phyloP scores from a whole-genome alignment of 2,113 vertebrate species.

The Brienomyrus longianalis region DNA sequence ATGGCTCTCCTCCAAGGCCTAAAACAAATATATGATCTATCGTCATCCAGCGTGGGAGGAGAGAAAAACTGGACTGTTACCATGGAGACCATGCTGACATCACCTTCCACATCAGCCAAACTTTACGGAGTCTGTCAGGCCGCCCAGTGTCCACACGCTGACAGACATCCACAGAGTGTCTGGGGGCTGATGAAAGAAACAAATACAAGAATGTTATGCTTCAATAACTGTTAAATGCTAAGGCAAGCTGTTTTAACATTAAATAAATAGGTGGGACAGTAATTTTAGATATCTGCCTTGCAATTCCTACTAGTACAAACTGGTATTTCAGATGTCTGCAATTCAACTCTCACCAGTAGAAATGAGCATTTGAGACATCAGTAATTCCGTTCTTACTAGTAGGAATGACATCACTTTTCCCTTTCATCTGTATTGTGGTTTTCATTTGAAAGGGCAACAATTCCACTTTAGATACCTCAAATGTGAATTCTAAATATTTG shows the following conservation, averaged over 20 bases:
- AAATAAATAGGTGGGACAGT: not conserved
- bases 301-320: not conserved
- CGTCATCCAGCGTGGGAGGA: not conserved
- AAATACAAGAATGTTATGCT: not conserved
- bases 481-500: not conserved
- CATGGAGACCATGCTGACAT: not conserved
- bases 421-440: not conserved
- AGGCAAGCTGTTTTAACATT: not conserved
- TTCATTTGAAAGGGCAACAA: not conserved
- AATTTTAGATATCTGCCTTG: not conserved
- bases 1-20: constrained; percentile 32
- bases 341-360: not conserved
- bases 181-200: constrained; percentile 20
- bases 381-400: too few relatives aligned
- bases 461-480: not conserved
- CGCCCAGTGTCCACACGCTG: constrained; percentile 12
- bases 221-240: not conserved
- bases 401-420: not conserved
- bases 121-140: not conserved
- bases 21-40: not conserved
- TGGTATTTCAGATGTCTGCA: not conserved
- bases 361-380: not conserved
- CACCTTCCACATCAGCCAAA: constrained; percentile 37
- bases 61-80: not conserved
- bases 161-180: constrained; percentile 24